Evolutionary conservation across 2,113 vertebrate species (phyloP), one percentile per base, ranked within the genome.

Genomic region (Ursus arctos): DNA sequence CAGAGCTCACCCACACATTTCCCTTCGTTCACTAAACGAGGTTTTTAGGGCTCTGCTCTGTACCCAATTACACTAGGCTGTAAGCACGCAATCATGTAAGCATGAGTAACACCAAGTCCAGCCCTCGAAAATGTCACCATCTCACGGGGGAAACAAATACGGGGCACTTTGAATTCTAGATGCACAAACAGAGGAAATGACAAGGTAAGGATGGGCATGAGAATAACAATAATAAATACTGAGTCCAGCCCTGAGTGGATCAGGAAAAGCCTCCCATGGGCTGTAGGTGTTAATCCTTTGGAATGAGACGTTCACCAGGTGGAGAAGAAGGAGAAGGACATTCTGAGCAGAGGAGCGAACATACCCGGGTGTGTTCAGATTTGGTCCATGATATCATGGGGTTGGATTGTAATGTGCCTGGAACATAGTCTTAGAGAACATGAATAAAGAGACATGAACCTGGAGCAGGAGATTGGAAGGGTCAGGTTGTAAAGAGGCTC

Each of bases 11-110:
- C 19, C 33, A 15, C 0, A 0, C 1, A 0, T 36, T 59, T 33
- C 26, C 59, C 28, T 40, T 83, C 40, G 11, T 9, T 72, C 43
- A 55, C n/a, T 59, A 11, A 13, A 18, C 28, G 28, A 57, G 33
- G 18, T 79, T 59, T 59, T 69, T 24, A 49, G 81, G 3, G 4
- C 2, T 7, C 26, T n/a, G 28, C 51, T 87, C 28, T 36, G 51
- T 3, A 2, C 31, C 5, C 1, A 24, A 10, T 18, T 69, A 13
- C 33, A 2, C 77, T 8, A 14, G 9, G 51, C 51, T n/a, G 0
- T n/a, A 24, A 79, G 4, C 51, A 28, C 0, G 21, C 0, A 43
- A 43, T 43, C 43, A 43, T 43, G 43, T 43, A 43, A 43, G 43
- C 43, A 28, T 33, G 18, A 55, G 43, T 19, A 33, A 19, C 13